Conservation (phyloP, 2,797 vertebrate genomes). For the Kryptopterus vitreolus region DNA sequence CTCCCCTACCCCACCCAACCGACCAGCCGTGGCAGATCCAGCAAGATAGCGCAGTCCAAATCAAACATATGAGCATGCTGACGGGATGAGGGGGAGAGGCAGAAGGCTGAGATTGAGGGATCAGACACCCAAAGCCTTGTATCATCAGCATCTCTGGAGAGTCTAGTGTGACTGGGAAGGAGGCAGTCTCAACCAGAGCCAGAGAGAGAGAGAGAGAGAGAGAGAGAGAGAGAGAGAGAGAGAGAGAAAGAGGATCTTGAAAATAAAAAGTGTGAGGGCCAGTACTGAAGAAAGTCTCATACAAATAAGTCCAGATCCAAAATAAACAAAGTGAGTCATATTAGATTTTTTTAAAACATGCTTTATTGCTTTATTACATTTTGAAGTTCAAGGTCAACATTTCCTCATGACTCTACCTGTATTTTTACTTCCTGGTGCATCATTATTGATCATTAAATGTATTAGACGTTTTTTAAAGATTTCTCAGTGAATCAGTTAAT, state of each 20-base stretch:
- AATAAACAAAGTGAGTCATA: not conserved
- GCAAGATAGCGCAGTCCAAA: constrained; percentile 35
- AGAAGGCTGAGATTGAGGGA: constrained; percentile 47
- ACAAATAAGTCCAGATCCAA: not conserved
- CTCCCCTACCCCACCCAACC: constrained; percentile 9
- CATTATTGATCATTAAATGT: not conserved
- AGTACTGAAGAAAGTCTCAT: not conserved
- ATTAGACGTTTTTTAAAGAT: too few species aligned
- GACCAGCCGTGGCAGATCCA: constrained; percentile 34
- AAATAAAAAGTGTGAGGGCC: constrained; percentile 3
- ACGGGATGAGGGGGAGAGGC: constrained; percentile 31
- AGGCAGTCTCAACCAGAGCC: constrained; percentile 14
- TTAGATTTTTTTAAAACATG: not conserved
- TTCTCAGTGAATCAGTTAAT: not conserved
- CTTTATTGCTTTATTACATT: constrained; percentile 8
- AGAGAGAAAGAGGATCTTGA: not conserved
- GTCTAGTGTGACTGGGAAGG: constrained; percentile 21
- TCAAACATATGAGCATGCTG: constrained; percentile 48
- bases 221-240: not conserved
- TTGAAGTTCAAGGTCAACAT: not conserved
- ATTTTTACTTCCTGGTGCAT: not conserved
- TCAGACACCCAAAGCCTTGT: constrained; percentile 47
- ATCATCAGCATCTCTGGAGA: constrained; percentile 42
- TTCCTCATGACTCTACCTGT: not conserved
- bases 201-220: not conserved